phyloP scores from a whole-genome alignment of 2,113 vertebrate genomes.

The Rhinolophus sinicus region DNA sequence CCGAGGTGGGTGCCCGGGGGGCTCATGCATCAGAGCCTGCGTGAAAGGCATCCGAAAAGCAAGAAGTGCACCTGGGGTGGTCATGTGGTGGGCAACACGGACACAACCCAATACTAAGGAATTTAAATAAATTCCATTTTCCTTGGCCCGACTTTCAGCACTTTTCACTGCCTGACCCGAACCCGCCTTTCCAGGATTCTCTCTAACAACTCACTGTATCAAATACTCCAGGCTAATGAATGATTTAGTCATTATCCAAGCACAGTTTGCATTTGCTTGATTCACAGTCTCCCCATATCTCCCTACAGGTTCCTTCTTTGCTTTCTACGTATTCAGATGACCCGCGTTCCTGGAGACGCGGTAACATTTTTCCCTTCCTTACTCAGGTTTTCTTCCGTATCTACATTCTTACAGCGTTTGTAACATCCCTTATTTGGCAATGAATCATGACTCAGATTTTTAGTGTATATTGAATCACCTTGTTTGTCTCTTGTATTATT shows the following conservation, averaged over 20 bases:
- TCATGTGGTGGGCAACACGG: not conserved
- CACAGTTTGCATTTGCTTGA: not conserved
- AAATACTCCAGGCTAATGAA: not conserved
- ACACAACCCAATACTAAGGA: not conserved
- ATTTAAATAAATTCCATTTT: conserved; percentile 22
- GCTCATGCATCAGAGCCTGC: not conserved
- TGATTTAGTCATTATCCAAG: not conserved
- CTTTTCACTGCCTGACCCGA: not conserved
- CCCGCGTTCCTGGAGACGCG: not conserved
- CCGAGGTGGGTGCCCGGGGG: not conserved
- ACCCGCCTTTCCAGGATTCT: not conserved
- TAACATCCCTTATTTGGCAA: not conserved
- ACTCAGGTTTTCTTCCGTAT: not conserved
- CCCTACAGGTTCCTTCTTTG: not conserved
- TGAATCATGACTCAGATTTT: not conserved
- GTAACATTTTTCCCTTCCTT: not conserved
- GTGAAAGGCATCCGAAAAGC: not conserved
- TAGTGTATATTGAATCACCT: not conserved
- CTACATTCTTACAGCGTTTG: not conserved
- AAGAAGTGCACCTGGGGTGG: not conserved
- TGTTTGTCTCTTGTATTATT: not conserved
- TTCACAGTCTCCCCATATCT: not conserved
- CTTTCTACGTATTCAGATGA: not conserved
- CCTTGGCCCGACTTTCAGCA: not conserved
- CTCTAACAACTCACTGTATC: not conserved